phyloP scores from a whole-genome alignment of 2,888 invertebrate genomes.

The Tyria jacobaeae region DNA sequence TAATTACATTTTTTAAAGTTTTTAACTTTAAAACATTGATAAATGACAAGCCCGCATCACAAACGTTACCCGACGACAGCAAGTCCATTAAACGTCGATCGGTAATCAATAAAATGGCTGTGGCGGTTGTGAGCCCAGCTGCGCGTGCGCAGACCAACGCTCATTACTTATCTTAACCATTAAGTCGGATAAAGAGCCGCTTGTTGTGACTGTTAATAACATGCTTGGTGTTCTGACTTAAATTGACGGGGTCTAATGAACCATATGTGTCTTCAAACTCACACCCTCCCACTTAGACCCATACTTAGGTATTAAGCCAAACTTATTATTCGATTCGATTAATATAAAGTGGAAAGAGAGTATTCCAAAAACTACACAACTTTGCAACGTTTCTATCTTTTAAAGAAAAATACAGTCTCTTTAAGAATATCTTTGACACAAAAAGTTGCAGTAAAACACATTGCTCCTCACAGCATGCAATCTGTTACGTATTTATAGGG shows the following conservation, averaged over 20 bases:
- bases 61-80: conserved; percentile 47
- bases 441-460: background rate
- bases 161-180: conserved; percentile 78
- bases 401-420: background rate
- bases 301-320: too few relatives aligned
- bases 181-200: conserved; percentile 69
- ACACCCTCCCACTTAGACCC: background rate
- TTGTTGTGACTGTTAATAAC: conserved; percentile 62
- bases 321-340: too few relatives aligned
- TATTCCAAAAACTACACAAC: background rate
- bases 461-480: conserved; percentile 15
- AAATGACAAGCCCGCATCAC: conserved; percentile 44
- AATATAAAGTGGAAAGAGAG: too few relatives aligned
- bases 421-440: background rate
- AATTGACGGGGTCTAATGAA: background rate
- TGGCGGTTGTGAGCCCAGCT: conserved; percentile 55
- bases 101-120: conserved; percentile 67
- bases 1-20: background rate
- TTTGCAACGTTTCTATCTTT: background rate
- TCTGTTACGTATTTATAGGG: conserved; percentile 23
- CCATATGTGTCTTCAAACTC: background rate
- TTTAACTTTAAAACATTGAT: conserved; percentile 32
- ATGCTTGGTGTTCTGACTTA: conserved; percentile 14
- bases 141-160: conserved; percentile 57
- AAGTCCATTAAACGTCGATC: conserved; percentile 69